Evolutionary conservation across 1,140 invertebrate genomes (phyloP).

Genomic region (Cecropterus lyciades): DNA sequence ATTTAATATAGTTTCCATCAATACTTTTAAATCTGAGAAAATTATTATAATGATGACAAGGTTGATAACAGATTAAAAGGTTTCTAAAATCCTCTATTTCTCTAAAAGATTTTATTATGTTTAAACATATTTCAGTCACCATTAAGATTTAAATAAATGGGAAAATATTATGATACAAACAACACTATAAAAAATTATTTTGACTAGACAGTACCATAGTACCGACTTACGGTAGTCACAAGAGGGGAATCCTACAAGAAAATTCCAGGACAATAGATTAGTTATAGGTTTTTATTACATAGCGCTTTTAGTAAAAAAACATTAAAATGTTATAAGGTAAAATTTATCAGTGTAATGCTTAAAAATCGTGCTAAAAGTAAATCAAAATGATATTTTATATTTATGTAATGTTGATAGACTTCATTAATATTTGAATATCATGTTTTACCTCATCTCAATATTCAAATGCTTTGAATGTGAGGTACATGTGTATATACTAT

Average conservation of each 20-base stretch:
- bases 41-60: constrained; percentile 8
- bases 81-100: constrained; percentile 23
- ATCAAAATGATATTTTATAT: too few species aligned
- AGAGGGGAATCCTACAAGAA: constrained; percentile 58
- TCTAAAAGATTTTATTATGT: constrained; percentile 28
- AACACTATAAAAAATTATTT: constrained; percentile 73
- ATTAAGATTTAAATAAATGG: constrained; percentile 64
- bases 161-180: constrained; percentile 77
- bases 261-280: constrained; percentile 43
- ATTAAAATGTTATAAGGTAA: too few species aligned
- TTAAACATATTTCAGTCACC: constrained; percentile 58
- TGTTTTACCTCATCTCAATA: too few species aligned
- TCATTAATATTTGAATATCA: too few species aligned
- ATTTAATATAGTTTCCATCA: constrained; percentile 22
- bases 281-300: constrained; percentile 54
- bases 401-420: too few species aligned
- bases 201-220: constrained; percentile 82
- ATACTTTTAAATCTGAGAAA: constrained; percentile 10
- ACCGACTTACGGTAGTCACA: constrained; percentile 68
- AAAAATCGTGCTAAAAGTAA: too few species aligned
- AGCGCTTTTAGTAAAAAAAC: constrained; percentile 64
- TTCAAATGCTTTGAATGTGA: too few species aligned
- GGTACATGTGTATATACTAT: too few species aligned
- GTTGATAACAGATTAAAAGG: constrained; percentile 13
- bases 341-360: too few species aligned